Evolutionary conservation across 2,888 invertebrate genomes (phyloP), one percentile per base, ranked within the genome.

Genomic region (Buathra laborator): DNA sequence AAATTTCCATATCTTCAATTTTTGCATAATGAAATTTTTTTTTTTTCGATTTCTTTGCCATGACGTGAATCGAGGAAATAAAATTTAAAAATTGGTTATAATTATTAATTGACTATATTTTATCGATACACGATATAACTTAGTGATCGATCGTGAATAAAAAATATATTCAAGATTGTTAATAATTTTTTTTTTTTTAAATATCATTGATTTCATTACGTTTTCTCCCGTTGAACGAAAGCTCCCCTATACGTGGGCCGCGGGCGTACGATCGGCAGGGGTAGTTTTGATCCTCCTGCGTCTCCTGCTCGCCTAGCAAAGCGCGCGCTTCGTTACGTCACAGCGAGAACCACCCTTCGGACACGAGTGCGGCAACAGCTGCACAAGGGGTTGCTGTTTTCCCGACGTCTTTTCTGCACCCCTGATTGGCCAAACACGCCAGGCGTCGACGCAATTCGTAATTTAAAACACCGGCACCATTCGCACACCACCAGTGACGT

Each of bases 281-380:
- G 87, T 85, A 77, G 86, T 79, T 84, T 83, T 53, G 43, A 85
- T 72, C 70, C 87, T 89, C 87, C 78, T 86, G 66, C 46, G 70
- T 48, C 19, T 90, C 84, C 88, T 94, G 90, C 85, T 92, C 80
- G 82, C 93, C 93, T 93, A 91, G 88, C 90, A 93, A 91, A 93
- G 91, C 92, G 93, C 94, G 94, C 93, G 93, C 93, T 93, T 92
- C 89, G 90, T 93, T 93, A 93, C 93, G 93, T 94, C 93, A 93
- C 90, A 89, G 89, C 88, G 85, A 90, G 85, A 90, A 88, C 87
- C 88, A 90, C 90, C 90, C 90, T 89, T 89, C 72, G 89, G 88
- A 83, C 84, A 84, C 72, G 72, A 67, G 75, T 74, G 76, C 70
- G 59, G 56, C 83, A 67, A 81, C 76, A 48, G 67, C 74, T 78